phyloP scores from a whole-genome alignment of 1,140 invertebrate species.

The Scaptomyza graminum region DNA sequence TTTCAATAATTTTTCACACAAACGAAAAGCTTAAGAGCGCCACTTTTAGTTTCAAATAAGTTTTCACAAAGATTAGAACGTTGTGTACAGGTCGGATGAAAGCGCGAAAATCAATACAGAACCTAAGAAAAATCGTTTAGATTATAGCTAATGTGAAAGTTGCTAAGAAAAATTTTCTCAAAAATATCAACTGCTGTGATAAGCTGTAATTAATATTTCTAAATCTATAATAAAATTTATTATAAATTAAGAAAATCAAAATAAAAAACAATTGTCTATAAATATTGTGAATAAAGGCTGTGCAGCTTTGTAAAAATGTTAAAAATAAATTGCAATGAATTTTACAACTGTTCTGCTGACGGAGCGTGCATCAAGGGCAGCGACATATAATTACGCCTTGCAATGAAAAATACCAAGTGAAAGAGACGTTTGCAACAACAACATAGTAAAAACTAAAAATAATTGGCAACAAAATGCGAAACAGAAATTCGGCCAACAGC shows the following conservation, averaged over 20 bases:
- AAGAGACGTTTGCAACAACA: slow-evolving; percentile 39
- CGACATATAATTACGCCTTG: slow-evolving; percentile 70
- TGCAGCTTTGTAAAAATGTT: slow-evolving; percentile 44
- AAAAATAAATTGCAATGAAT: slow-evolving; percentile 69
- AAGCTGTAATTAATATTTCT: background rate
- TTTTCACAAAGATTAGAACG: slow-evolving; percentile 73
- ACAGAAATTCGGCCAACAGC: slow-evolving; percentile 77
- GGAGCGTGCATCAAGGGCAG: slow-evolving; percentile 66
- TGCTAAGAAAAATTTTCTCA: background rate
- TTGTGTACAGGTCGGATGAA: slow-evolving; percentile 35
- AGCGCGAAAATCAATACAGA: slow-evolving; percentile 58
- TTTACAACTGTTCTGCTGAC: slow-evolving; percentile 58
- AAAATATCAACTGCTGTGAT: background rate
- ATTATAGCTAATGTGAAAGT: slow-evolving; percentile 12
- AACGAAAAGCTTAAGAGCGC: slow-evolving; percentile 65
- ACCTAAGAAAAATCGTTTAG: slow-evolving; percentile 40
- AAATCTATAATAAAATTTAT: background rate
- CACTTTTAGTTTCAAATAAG: slow-evolving; percentile 77
- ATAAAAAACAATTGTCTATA: background rate
- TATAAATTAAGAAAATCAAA: background rate
- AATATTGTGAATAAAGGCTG: slow-evolving; percentile 34
- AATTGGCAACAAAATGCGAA: slow-evolving; percentile 80
- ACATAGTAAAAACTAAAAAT: slow-evolving; percentile 64
- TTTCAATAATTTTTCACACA: slow-evolving; percentile 80
- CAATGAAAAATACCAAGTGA: slow-evolving; percentile 43